These are phyloP conservation scores for Xanthia togata DNA, from an alignment of 2,888 invertebrate species.

Conservation along the genomic window DNA sequence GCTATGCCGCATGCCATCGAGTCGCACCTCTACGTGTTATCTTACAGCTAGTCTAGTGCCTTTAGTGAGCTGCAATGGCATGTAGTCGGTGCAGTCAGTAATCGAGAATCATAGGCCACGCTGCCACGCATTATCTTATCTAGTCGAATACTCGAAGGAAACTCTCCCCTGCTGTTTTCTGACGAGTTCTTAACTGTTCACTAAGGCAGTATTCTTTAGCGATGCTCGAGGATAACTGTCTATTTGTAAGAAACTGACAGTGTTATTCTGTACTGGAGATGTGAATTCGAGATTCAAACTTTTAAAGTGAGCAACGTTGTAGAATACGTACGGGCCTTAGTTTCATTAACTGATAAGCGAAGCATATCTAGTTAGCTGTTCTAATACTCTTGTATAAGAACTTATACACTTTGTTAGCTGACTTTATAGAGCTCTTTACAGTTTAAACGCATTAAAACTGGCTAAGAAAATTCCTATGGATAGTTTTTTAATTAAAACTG, in stretches of 20 bases:
- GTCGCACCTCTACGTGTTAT: slow-evolving; percentile 48
- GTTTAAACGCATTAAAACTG: slow-evolving; percentile 2
- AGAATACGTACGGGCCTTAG: not conserved
- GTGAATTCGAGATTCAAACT: not conserved
- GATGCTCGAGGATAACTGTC: not conserved
- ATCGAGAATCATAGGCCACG: slow-evolving; percentile 50
- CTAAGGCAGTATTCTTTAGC: not conserved
- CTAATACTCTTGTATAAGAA: not conserved
- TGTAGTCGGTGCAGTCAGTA: slow-evolving; percentile 44
- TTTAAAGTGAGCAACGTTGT: not conserved
- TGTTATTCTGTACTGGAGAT: not conserved
- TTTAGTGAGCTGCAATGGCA: slow-evolving; percentile 41
- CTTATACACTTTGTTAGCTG: not conserved
- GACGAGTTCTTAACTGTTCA: not conserved
- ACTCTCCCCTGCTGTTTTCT: slow-evolving; percentile 10
- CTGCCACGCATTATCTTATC: slow-evolving; percentile 42
- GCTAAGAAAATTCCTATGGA: slow-evolving; percentile 33
- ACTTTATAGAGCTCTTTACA: slow-evolving; percentile 11
- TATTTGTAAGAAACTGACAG: not conserved
- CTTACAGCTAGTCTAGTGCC: slow-evolving; percentile 8
- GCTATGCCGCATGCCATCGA: slow-evolving; percentile 22
- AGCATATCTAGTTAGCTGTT: not conserved
- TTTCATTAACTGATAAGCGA: slow-evolving; percentile 21
- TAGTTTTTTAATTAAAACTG: slow-evolving; percentile 54
- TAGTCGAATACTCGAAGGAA: slow-evolving; percentile 2